These are phyloP conservation scores for Caenorhabditis panamensis DNA, from an alignment of 2,888 invertebrate species.

Conservation along the genomic window DNA sequence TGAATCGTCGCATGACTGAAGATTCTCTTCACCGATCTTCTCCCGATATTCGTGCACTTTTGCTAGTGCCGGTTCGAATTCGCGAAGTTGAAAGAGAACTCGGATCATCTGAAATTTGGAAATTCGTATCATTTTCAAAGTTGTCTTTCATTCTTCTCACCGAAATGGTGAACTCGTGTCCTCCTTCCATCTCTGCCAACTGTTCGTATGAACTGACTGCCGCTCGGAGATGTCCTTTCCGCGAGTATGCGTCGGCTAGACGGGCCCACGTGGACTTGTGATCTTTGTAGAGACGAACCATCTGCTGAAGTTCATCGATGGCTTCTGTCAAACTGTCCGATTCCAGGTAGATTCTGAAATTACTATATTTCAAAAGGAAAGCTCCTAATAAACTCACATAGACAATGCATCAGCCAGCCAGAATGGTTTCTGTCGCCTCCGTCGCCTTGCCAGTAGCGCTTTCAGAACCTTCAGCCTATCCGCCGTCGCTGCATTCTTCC, in stretches of 20 bases:
- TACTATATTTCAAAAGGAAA: neutral
- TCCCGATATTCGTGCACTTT: slow-evolving; percentile 31
- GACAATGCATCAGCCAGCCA: slow-evolving; percentile 61
- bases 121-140: slow-evolving; percentile 5
- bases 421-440: slow-evolving; percentile 21
- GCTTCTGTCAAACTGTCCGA: slow-evolving; percentile 51
- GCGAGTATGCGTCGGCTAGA: slow-evolving; percentile 59
- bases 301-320: slow-evolving; percentile 59
- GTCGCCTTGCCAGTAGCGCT: neutral
- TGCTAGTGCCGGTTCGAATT: slow-evolving; percentile 62
- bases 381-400: slow-evolving; percentile 20
- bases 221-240: slow-evolving; percentile 62
- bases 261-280: slow-evolving; percentile 56
- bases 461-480: slow-evolving; percentile 32
- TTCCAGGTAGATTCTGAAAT: slow-evolving; percentile 52
- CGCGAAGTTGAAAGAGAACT: slow-evolving; percentile 59
- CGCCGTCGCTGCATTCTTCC: slow-evolving; percentile 4
- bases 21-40: slow-evolving; percentile 17
- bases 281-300: slow-evolving; percentile 52
- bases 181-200: slow-evolving; percentile 45
- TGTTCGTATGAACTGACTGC: slow-evolving; percentile 65
- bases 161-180: slow-evolving; percentile 53
- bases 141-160: slow-evolving; percentile 8
- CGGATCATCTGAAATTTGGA: slow-evolving; percentile 55
- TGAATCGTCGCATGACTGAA: slow-evolving; percentile 18